Conservation (phyloP, 1,140 invertebrate genomes). For the Lucilia sericata region DNA sequence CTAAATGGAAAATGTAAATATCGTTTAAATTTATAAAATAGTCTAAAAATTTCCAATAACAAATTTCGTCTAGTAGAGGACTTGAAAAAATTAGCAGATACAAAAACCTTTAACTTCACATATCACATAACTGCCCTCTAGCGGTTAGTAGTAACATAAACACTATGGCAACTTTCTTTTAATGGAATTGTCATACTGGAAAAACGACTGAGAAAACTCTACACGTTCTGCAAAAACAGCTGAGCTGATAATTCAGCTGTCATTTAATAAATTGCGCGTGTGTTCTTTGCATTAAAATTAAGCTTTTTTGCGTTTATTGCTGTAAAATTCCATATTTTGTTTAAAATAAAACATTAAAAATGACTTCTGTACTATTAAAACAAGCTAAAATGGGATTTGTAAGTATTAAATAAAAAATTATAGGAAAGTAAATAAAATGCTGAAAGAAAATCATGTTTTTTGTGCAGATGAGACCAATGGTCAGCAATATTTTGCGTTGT, state of each 20-base stretch:
- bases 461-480: background rate
- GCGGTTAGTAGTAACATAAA: background rate
- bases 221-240: background rate
- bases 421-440: background rate
- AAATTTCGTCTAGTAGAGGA: no score
- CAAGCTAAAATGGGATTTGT: background rate
- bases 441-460: background rate
- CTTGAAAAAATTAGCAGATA: no score
- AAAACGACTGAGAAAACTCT: background rate
- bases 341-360: background rate
- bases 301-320: background rate
- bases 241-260: background rate
- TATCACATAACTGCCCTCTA: background rate
- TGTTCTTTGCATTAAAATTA: background rate
- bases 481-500: background rate
- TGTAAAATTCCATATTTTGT: background rate
- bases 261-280: constrained; percentile 1
- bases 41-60: no score
- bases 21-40: no score
- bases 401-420: background rate
- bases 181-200: background rate
- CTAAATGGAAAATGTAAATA: no score
- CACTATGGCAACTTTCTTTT: background rate
- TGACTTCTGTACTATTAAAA: background rate
- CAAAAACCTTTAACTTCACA: no score